Evolutionary conservation across 1,140 invertebrate genomes (phyloP), one percentile per base, ranked within the genome.

Genomic region (Drosophila lowei): DNA sequence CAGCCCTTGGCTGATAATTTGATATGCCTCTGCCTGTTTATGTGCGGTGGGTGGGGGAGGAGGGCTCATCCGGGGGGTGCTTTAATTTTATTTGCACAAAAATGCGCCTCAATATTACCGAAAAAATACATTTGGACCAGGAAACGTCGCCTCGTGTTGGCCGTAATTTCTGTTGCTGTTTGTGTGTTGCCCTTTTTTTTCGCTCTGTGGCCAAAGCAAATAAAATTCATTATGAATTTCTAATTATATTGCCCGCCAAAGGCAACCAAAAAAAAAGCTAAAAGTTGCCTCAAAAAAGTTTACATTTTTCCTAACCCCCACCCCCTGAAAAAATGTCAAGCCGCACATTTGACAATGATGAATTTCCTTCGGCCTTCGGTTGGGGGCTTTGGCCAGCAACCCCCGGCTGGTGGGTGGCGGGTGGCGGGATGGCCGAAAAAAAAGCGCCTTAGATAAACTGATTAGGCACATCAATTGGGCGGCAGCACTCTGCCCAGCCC

Each of bases 171-270:
- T n/a, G n/a, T n/a, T n/a, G n/a, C 59, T 55, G 60, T 66, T 72
- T 66, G 63, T 62, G 65, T 72, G 48, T 47, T 44, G 0, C 63
- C 49, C 61, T 64, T 56, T 66, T 59, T 59, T 57, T 48, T 42
- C 5, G 13, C 46, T 65, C 61, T 90, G 86, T 67, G 86, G 88
- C 78, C 75, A 90, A 79, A 77, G 81, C 73, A 90, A 90, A 90
- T 90, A 90, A 90, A 90, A 90, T 90, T 90, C 86, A 90, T 90
- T 90, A 90, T 90, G 88, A 90, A 90, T 90, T 90, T 90, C 76
- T 90, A 90, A 90, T 90, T 90, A 89, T 89, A 67, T 68, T 79
- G 59, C 63, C 64, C 23, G 63, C 23, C 23, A 64, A 71, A 64
- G 66, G 60, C 74, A 67, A 68, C 53, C 53, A 43, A 30, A 50